Evolutionary conservation across 2,113 vertebrate genomes (phyloP), one percentile per base, ranked within the genome.

Genomic region (Gallinago media): DNA sequence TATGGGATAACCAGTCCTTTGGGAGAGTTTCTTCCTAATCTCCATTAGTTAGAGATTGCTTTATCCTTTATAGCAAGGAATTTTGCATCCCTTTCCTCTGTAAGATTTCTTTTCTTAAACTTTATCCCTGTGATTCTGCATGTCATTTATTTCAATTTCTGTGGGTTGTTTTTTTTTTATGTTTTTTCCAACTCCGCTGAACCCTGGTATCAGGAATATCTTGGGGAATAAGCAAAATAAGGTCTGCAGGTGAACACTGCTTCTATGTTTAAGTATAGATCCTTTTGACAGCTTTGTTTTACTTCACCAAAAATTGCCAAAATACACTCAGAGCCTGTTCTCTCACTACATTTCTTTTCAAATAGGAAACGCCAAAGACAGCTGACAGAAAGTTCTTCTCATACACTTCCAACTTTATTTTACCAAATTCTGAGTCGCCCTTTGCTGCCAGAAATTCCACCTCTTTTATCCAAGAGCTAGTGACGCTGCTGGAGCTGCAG

Each of bases 21-120:
- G 93, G 91, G 93, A 92, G 65, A 65, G 86, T 14, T 70, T 67
- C 76, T 67, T 72, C 89, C 86, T 92, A 55, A 91, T 96, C 77
- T 89, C 93, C 46, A 46, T 93, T 91, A 70, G 58, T 36, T 36
- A 12, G 18, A 85, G n/a, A 38, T 47, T 66, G 86, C 40, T 93
- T 94, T 89, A 38, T 91, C 80, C 77, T 76, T 47, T 40, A 50
- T 72, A 87, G 73, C 1, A 4, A 74, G 52, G 65, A 84, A 38
- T 77, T 86, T 42, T 49, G 40, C 11, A 2, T 72, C 93, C 71
- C 20, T 81, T 84, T 78, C 56, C 79, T 36, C 44, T 18, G 5
- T 26, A 44, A 91, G 80, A 66, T 81, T 72, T 56, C 38, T 55
- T 54, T 65, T 54, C 75, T 68, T 56, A 11, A 74, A 79, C 42